Base-by-base conservation (phyloP, 2,888 invertebrate species). In the Eilema griseolum region DNA sequence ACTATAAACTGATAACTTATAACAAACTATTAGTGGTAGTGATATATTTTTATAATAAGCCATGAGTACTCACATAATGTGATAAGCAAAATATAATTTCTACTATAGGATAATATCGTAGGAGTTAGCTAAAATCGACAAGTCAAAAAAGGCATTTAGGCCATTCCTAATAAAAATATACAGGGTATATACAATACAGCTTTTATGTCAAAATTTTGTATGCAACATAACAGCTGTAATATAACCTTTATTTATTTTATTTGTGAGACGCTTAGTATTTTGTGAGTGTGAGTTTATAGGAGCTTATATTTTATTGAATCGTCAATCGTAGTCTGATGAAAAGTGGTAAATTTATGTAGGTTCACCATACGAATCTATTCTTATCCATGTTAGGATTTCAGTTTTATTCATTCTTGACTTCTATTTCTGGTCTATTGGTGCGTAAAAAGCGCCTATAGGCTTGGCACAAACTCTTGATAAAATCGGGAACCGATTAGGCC, bases 401-500 rank as follows among this genome's bases (percentile, higher is more conserved):
- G 82, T 86, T 76, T 81, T 75, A 78, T 80, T 81, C 75, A 79
- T 80, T 80, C 80, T 78, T 81, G 75, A 73, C 76, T 83, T 80
- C 83, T 82, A 75, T 79, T 88, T 85, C 83, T 78, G 75, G 84
- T 81, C 80, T 79, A 74, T 82, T 81, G 88, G 83, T 80, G 85
- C 88, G 87, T 88, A 87, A 88, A 90, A 88, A 86, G 79, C 85
- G 86, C 86, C 86, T 85, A 87, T 84, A 85, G 83, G 86, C 84
- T 86, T 86, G 83, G 84, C 81, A 79, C 83, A 81, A 82, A 81
- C 73, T 83, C 82, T 83, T 86, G 90, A 91, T 91, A 90, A 88
- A 89, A 90, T 90, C 89, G 79, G 88, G 87, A 82, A 83, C 83
- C 87, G 89, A 89, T 89, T 89, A 90, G 86, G 87, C 83, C 83